Base-by-base conservation (phyloP, 2,113 vertebrate genomes). In the Oryzias javanicus region DNA sequence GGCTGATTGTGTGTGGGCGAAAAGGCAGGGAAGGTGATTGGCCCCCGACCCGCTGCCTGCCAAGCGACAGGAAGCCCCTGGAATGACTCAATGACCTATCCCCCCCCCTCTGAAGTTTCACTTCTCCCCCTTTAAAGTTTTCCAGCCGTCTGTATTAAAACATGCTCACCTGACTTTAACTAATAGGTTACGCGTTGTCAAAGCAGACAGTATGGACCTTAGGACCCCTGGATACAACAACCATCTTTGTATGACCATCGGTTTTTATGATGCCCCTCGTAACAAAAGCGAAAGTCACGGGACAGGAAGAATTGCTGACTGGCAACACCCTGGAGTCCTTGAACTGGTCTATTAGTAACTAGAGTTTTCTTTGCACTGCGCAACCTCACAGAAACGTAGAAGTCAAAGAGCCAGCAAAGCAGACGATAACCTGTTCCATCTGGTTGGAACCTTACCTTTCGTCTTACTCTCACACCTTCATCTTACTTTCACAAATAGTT, bases 41-140 rank as follows among this genome's bases (percentile, higher is more conserved):
- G 25, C 49, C 76, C 74, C 50, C 42, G 41, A 81, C 51, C 57
- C n/a, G n/a, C 48, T 4, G 72, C 78, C 61, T 42, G 42, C 55
- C 60, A 60, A 79, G 70, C 6, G 4, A 60, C 70, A 81, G 72
- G 75, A 85, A 74, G 78, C 86, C 82, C 69, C 73, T 64, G 60
- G 60, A 80, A 60, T 54, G 45, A 50, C 64, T 81, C 77, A 69
- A 12, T 69, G 60, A 67, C 62, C 61, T 56, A 42, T 64, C 60
- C 16, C 59, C 67, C 72, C 50, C 45, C 19, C 14, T 16, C 40
- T 62, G 18, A 24, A 49, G 44, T 20, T 24, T 4, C 6, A 18
- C 60, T 24, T 47, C 44, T 22, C 18, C 20, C 42, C 24, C 15
- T 54, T 60, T 41, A 19, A 24, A 18, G 16, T 14, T 17, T 55